These are phyloP conservation scores for Dryoscopus gambensis DNA, from an alignment of 2,113 vertebrate species.

Conservation along the genomic window DNA sequence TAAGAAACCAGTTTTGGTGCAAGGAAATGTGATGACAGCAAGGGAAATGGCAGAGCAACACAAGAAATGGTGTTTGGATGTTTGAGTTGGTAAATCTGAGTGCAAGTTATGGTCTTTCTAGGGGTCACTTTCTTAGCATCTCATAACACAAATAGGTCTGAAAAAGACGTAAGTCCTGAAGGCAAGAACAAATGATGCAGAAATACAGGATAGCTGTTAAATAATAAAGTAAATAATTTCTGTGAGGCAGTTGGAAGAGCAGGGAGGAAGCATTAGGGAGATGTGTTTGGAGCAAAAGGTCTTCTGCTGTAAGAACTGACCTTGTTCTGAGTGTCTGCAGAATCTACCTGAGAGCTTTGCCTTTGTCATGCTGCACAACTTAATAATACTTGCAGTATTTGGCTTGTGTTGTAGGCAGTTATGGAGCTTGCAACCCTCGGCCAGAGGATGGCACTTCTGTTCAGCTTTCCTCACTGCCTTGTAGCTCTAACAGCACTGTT, in stretches of 20 bases:
- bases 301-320: neutral
- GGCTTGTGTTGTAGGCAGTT: slow-evolving; percentile 28
- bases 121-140: neutral
- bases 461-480: slow-evolving; percentile 34
- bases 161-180: neutral
- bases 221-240: neutral
- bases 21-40: neutral
- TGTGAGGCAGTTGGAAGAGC: neutral
- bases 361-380: slow-evolving; percentile 57
- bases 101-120: neutral
- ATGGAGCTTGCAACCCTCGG: slow-evolving; percentile 29
- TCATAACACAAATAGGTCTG: neutral
- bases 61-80: neutral
- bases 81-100: neutral
- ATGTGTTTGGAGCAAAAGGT: neutral
- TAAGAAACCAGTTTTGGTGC: neutral
- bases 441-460: slow-evolving; percentile 63
- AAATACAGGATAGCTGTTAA: neutral
- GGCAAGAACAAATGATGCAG: neutral
- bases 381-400: neutral
- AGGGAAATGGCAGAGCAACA: neutral
- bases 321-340: neutral
- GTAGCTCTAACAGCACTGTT: slow-evolving; percentile 56
- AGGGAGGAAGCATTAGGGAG: neutral
- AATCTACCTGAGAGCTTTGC: slow-evolving; percentile 27